Percentiles rank a stretch among this genome's conserved stretches.
These are phyloP conservation scores for Aricia artaxerxes DNA, from an alignment of 2,888 invertebrate genomes.

Conservation along the genomic window DNA sequence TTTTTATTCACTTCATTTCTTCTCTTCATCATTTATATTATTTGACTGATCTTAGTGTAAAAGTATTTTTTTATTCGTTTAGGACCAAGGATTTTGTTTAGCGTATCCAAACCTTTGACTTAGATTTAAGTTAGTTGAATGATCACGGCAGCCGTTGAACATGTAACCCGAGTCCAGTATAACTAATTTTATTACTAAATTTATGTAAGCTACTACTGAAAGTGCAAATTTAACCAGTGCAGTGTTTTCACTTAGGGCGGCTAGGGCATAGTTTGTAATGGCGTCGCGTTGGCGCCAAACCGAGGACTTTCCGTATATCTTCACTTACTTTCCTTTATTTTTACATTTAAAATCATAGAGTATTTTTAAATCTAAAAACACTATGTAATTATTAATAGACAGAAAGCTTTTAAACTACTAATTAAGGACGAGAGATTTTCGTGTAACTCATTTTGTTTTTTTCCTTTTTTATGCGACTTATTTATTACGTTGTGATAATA, in stretches of 20 bases:
- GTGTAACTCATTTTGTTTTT: constrained; percentile 60
- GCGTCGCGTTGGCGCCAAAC: constrained; percentile 37
- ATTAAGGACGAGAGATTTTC: constrained; percentile 58
- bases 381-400: constrained; percentile 63
- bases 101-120: not conserved
- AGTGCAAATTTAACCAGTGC: not conserved
- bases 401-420: constrained; percentile 66
- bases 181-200: constrained; percentile 12
- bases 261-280: not conserved
- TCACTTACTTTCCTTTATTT: constrained; percentile 42
- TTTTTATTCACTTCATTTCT: not conserved
- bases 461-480: constrained; percentile 59
- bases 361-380: constrained; percentile 65
- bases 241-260: constrained; percentile 1
- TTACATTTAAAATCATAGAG: constrained; percentile 46
- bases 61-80: constrained; percentile 15
- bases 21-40: not conserved
- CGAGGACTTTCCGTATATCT: constrained; percentile 59
- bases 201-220: constrained; percentile 5
- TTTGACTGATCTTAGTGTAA: constrained; percentile 25
- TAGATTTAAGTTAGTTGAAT: constrained; percentile 17
- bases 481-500: constrained; percentile 64
- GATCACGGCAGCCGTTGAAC: not conserved
- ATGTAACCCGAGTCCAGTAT: not conserved
- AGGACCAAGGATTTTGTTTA: not conserved